phyloP scores from a whole-genome alignment of 2,113 vertebrate genomes.

The Chrysemys picta region DNA sequence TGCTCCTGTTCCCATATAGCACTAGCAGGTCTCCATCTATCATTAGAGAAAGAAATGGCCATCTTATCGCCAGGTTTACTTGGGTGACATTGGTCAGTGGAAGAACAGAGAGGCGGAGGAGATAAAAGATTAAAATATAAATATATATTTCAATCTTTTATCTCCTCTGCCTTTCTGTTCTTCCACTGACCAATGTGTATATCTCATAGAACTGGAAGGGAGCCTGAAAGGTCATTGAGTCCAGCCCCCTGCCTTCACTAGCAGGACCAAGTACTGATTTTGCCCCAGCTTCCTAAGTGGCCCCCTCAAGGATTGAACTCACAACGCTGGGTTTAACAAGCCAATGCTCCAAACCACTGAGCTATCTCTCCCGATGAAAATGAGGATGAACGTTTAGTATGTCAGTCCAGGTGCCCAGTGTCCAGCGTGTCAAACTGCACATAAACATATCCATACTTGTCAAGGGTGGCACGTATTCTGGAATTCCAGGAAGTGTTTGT shows the following conservation, averaged over 20 bases:
- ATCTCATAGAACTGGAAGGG: too few species aligned
- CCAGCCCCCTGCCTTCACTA: too few species aligned
- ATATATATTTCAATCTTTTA: too few species aligned
- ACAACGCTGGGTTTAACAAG: too few species aligned
- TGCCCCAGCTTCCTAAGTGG: too few species aligned
- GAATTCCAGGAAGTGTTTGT: neutral
- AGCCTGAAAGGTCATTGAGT: too few species aligned
- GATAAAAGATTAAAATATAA: neutral
- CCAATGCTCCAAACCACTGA: too few species aligned
- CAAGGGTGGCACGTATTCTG: neutral
- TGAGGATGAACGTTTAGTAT: neutral
- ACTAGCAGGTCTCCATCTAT: neutral
- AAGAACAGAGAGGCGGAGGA: neutral
- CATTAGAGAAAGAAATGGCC: neutral
- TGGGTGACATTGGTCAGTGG: neutral
- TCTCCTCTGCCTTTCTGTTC: too few species aligned
- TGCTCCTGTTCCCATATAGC: neutral
- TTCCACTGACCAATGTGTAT: too few species aligned
- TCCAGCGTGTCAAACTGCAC: neutral
- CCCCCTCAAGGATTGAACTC: too few species aligned
- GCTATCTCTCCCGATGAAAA: neutral
- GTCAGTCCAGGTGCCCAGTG: neutral
- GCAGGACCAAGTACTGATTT: too few species aligned
- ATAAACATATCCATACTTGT: neutral
- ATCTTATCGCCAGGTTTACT: too few species aligned